Conservation (phyloP, 2,113 vertebrate genomes). For the Etia nguti region DNA sequence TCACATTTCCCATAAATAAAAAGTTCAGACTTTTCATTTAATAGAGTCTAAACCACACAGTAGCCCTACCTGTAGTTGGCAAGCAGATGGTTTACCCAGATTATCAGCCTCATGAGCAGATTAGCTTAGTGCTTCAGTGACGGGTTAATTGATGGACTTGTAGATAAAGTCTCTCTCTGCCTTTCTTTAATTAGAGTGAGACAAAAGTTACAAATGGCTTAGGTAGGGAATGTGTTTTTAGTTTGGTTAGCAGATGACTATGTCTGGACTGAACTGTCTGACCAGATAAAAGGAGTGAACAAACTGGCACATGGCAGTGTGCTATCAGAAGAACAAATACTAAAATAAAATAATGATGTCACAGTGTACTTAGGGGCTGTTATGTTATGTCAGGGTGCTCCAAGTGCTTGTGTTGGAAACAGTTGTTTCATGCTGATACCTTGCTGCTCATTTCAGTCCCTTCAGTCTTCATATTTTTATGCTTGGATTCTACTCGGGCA, state of each 20-base stretch:
- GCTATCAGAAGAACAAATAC: background rate
- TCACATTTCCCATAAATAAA: background rate
- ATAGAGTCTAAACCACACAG: background rate
- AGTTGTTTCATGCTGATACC: background rate
- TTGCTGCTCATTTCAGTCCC: background rate
- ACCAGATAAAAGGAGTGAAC: background rate
- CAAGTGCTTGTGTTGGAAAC: too few relatives aligned
- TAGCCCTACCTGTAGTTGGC: background rate
- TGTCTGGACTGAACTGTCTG: background rate
- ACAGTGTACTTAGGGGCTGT: background rate
- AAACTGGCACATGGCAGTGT: background rate
- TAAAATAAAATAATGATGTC: background rate
- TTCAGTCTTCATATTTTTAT: background rate
- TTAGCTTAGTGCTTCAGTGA: conserved; percentile 25
- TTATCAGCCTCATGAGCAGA: conserved; percentile 45
- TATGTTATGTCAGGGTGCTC: background rate
- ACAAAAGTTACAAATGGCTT: background rate
- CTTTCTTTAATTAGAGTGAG: background rate
- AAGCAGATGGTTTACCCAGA: conserved; percentile 53
- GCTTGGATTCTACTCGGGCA: background rate
- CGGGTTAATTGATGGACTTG: background rate
- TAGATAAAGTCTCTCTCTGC: background rate
- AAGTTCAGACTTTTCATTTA: background rate
- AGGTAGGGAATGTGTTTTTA: background rate
- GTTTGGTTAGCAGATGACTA: background rate